phyloP scores from a whole-genome alignment of 2,113 vertebrate genomes.

The Emberiza fucata region DNA sequence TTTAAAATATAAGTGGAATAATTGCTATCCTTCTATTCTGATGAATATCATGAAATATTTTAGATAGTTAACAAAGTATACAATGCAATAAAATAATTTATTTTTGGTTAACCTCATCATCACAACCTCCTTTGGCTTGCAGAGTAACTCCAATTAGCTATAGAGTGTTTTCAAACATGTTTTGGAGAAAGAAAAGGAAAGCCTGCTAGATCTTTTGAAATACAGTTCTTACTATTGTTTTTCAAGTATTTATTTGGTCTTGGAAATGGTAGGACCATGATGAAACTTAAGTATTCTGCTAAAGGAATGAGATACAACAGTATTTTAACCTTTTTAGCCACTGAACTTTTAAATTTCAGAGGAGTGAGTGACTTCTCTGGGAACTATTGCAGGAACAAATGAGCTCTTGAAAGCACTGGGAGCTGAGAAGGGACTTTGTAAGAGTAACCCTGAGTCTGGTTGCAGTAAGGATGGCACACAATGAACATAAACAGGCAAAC shows the following conservation, averaged over 20 bases:
- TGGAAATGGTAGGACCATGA: background rate
- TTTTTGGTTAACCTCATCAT: background rate
- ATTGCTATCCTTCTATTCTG: background rate
- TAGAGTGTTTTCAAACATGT: background rate
- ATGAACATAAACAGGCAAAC: background rate
- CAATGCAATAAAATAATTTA: background rate
- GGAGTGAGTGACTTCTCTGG: background rate
- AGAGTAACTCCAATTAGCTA: background rate
- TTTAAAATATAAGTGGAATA: background rate
- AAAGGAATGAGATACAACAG: background rate
- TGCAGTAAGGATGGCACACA: background rate
- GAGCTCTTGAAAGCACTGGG: background rate
- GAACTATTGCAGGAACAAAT: background rate
- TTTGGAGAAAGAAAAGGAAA: background rate
- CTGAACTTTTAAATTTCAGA: background rate
- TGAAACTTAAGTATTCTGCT: background rate
- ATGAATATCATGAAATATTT: background rate
- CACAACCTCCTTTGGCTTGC: background rate
- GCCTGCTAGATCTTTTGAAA: background rate
- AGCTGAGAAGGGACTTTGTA: background rate
- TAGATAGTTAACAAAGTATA: background rate
- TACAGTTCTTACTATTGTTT: background rate
- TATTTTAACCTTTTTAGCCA: background rate
- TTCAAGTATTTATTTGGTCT: background rate
- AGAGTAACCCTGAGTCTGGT: background rate